These are phyloP conservation scores for Lepidonotus clava DNA, from an alignment of 2,888 invertebrate genomes.

Conservation along the genomic window DNA sequence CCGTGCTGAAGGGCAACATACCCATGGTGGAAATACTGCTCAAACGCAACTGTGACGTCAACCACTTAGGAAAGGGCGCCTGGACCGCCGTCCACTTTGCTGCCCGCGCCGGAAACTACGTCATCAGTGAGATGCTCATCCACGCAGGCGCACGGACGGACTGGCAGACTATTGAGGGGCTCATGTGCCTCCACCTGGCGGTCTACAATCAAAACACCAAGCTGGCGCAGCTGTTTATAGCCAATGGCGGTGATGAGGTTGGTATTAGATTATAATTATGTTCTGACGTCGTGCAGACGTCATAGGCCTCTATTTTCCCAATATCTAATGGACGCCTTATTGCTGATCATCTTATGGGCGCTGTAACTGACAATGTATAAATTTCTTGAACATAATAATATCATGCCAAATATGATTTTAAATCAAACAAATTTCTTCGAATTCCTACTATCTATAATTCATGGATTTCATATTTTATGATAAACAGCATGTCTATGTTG, in stretches of 20 bases:
- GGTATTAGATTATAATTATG: no score
- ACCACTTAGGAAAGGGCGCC: conserved; percentile 16
- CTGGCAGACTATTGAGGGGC: conserved; percentile 37
- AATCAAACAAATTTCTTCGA: no score
- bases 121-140: conserved; percentile 2
- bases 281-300: no score
- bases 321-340: no score
- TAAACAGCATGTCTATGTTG: no score
- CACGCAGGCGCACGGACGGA: conserved; percentile 19
- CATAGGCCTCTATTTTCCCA: no score
- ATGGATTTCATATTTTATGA: no score
- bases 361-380: no score
- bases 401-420: no score
- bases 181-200: conserved; percentile 54
- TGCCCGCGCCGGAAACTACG: conserved; percentile 24
- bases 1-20: conserved; percentile 28
- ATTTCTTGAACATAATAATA: no score
- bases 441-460: no score
- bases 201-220: background rate
- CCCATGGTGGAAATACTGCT: conserved; percentile 50
- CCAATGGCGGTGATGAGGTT: conserved; percentile 11
- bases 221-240: conserved; percentile 45
- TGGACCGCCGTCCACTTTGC: conserved; percentile 57
- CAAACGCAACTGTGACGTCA: conserved; percentile 53
- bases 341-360: no score